Conservation (phyloP, 23 tunicate genomes). For the Ciona savignyi region DNA sequence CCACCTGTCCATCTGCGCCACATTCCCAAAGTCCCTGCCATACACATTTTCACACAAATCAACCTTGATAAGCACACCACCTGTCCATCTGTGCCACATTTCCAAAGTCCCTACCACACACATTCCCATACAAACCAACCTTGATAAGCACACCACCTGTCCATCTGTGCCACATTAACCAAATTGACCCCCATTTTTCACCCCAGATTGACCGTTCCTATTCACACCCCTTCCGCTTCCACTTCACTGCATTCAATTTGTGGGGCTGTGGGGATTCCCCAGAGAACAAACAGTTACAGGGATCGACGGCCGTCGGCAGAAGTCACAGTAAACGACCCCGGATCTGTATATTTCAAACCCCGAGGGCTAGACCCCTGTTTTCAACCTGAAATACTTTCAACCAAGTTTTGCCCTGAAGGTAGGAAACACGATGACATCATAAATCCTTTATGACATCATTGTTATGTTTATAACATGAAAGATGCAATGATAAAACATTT, state of each 20-base stretch:
- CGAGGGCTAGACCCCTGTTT: neutral
- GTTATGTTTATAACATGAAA: neutral
- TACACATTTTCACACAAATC: no score
- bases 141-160: no score
- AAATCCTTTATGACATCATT: neutral
- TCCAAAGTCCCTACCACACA: no score
- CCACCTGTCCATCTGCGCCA: no score
- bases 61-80: no score
- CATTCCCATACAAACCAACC: no score
- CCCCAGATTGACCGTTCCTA: neutral
- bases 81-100: no score
- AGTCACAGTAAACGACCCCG: neutral
- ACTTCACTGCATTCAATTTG: constrained; percentile 13
- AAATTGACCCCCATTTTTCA: no score
- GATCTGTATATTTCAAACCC: neutral
- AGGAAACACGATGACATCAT: neutral
- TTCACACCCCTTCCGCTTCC: constrained; percentile 5
- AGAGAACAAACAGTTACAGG: neutral
- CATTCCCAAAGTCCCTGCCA: no score
- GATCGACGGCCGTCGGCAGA: neutral
- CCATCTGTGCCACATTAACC: no score
- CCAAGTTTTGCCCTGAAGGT: neutral
- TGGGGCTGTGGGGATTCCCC: constrained; percentile 11
- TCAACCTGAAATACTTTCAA: neutral
- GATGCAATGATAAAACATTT: neutral